Evolutionary conservation across 1,140 invertebrate species (phyloP).

Genomic region (Ceratoteleas bidentatus): DNA sequence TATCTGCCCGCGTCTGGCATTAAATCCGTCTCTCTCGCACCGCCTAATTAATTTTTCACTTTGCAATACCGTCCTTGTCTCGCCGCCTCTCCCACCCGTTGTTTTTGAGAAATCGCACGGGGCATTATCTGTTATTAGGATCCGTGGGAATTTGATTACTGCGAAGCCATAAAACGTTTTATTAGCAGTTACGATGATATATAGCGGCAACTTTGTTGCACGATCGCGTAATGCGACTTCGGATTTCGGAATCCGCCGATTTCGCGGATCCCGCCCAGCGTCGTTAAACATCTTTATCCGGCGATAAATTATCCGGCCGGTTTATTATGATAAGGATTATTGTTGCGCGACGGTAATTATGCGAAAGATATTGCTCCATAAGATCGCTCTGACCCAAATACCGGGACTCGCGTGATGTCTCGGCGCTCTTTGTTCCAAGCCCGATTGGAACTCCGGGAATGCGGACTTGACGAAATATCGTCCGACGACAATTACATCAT

Average conservation of each 20-base stretch:
- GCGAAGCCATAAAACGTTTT: constrained; percentile 64
- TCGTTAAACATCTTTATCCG: constrained; percentile 55
- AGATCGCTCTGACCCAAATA: no score
- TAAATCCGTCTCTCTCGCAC: constrained; percentile 35
- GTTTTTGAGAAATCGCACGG: constrained; percentile 59
- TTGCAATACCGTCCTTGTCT: constrained; percentile 37
- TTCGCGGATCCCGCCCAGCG: constrained; percentile 38
- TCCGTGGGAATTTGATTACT: constrained; percentile 68
- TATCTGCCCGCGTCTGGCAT: constrained; percentile 30
- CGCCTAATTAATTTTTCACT: constrained; percentile 63
- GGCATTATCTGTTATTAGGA: constrained; percentile 57
- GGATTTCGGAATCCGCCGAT: constrained; percentile 52
- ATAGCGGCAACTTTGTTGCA: constrained; percentile 62
- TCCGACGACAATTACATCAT: no score
- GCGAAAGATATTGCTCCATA: constrained; percentile 13
- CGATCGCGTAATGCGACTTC: constrained; percentile 48
- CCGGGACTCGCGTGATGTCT: no score
- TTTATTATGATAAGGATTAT: constrained; percentile 49
- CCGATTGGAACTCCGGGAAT: no score
- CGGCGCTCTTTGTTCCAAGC: no score
- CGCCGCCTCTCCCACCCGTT: background rate
- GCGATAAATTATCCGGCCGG: constrained; percentile 44
- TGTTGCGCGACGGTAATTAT: constrained; percentile 30
- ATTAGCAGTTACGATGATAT: constrained; percentile 67
- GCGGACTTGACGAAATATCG: no score